A percentile compares a stretch with the other conserved stretches of the same genome.
Conservation (phyloP, 2,797 vertebrate genomes). For the Trachops cirrhosus region DNA sequence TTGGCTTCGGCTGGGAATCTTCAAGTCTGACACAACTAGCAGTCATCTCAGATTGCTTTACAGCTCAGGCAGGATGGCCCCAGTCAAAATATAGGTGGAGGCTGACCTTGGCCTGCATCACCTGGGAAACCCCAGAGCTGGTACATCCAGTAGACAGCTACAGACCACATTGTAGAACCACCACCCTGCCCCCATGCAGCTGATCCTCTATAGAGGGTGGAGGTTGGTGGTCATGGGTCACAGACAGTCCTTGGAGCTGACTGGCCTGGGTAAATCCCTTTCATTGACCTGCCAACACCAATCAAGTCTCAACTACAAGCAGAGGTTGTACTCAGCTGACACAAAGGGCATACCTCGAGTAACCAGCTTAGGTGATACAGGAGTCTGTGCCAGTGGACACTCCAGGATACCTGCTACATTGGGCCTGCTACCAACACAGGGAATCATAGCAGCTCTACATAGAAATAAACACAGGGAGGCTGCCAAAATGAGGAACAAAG, state of each 20-base stretch:
- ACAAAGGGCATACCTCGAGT: neutral
- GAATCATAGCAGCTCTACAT: neutral
- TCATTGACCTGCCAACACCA: neutral
- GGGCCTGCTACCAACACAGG: neutral
- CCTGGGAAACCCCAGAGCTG: neutral
- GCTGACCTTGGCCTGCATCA: neutral
- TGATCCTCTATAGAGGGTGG: neutral
- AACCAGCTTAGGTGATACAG: neutral
- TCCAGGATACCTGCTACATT: neutral
- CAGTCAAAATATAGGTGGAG: neutral
- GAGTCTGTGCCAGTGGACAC: neutral
- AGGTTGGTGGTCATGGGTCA: neutral
- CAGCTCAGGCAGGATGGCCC: neutral
- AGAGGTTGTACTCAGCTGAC: neutral
- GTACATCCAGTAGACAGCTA: neutral
- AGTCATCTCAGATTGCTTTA: neutral
- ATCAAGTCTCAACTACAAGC: neutral
- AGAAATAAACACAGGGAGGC: neutral
- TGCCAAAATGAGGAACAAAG: neutral
- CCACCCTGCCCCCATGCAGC: neutral
- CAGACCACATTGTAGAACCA: neutral
- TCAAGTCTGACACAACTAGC: neutral
- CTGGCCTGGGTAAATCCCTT: neutral
- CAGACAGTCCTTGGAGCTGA: neutral
- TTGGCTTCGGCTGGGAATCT: neutral